Conservation (phyloP, 2,113 vertebrate genomes). For the Cyanocitta stelleri region DNA sequence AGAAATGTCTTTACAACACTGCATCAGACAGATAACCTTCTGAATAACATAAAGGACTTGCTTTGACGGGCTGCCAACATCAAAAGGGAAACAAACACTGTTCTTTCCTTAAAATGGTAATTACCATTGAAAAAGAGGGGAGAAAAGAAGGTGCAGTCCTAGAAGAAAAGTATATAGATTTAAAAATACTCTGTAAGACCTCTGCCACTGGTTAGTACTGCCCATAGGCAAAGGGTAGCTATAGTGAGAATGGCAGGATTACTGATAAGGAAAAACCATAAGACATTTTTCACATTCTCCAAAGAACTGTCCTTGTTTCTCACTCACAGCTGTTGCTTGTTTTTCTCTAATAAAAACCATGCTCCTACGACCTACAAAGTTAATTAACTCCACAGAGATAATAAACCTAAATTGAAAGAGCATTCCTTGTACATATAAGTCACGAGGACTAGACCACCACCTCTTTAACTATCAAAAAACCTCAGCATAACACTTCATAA, state of each 20-base stretch:
- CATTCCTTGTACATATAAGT: background rate
- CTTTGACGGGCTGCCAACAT: background rate
- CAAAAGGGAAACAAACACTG: background rate
- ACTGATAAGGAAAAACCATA: background rate
- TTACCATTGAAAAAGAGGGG: background rate
- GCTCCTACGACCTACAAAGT: background rate
- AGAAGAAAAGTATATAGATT: background rate
- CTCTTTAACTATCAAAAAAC: background rate
- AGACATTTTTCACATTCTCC: background rate
- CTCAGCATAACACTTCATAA: background rate
- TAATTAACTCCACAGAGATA: constrained; percentile 25
- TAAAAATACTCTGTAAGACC: background rate
- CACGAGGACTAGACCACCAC: background rate
- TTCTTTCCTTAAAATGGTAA: background rate
- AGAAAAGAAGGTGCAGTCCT: background rate
- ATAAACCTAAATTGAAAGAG: background rate
- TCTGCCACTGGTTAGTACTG: background rate
- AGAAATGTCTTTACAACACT: background rate
- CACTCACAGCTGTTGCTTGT: background rate
- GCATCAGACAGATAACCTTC: background rate
- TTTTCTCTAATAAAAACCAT: background rate
- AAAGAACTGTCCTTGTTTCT: background rate
- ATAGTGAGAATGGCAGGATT: rapidly evolving
- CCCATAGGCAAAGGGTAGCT: background rate
- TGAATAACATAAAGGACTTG: background rate